Evolutionary conservation across 2,113 vertebrate genomes (phyloP), one percentile per base, ranked within the genome.

Genomic region (Pteropus alecto): DNA sequence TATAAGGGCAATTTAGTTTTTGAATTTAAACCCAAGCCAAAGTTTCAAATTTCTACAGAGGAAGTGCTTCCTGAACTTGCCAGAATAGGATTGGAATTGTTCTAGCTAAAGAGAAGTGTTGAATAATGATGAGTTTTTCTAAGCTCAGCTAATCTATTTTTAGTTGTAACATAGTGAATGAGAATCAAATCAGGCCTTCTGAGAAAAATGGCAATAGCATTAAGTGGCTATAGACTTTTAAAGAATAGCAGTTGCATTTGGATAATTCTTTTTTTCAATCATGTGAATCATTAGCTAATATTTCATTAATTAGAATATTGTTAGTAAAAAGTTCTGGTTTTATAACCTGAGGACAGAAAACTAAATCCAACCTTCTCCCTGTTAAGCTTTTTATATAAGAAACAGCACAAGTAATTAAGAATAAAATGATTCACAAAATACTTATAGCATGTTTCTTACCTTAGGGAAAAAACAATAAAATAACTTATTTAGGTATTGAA

Each of bases 111-210:
- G 41, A 86, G 41, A 86, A 78, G 43, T 78, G 28, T 51, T 73
- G 56, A 95, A 95, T 87, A 63, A 92, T 70, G 38, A 92, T 90
- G 48, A 91, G 3, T n/a, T 92, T 78, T 95, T 71, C 67, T 61
- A 91, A 93, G 22, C 30, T 96, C 56, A 90, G 83, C 68, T 94
- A 68, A 73, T 96, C 63, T 95, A 93, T 95, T 95, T 97, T 94
- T 89, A 90, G 73, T 19, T 48, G 51, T 76, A 77, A 38, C 38
- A 90, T 18, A 88, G 67, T 70, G 90, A 96, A 78, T 61, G 61
- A 89, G 77, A 95, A 81, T 90, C 41, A 96, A 67, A 89, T 88
- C 2, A 67, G 87, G 22, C 58, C 71, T 61, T 95, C 60, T 87
- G 38, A 82, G 35, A 77, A 87, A 91, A 93, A 86, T 73, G 46